These are phyloP conservation scores for Myotis daubentonii DNA, from an alignment of 2,797 vertebrate genomes.

Conservation along the genomic window DNA sequence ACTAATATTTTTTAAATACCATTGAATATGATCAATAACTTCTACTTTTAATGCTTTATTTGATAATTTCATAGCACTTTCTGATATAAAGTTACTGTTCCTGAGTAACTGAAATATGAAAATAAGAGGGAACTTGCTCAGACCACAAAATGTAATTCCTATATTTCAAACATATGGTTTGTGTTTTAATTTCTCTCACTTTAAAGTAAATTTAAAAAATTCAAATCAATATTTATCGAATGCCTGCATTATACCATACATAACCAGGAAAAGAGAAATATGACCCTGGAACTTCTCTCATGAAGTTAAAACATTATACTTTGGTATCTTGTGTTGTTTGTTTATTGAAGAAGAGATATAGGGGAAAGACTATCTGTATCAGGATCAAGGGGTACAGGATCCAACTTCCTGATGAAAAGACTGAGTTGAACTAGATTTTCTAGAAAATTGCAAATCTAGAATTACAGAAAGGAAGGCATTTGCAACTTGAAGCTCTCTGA, in stretches of 20 bases:
- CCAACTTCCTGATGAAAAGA: not conserved
- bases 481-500: not conserved
- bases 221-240: not conserved
- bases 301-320: not conserved
- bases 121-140: not conserved
- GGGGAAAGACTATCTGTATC: rapidly evolving
- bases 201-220: constrained; percentile 19
- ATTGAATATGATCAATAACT: not conserved
- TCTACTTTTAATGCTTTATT: not conserved
- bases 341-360: not conserved
- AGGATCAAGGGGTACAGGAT: not conserved
- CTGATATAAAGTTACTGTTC: not conserved
- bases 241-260: not conserved
- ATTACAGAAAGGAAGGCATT: not conserved
- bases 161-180: not conserved
- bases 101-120: not conserved
- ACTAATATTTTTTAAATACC: constrained; percentile 54
- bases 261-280: not conserved
- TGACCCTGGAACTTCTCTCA: not conserved
- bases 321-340: not conserved
- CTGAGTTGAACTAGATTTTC: not conserved
- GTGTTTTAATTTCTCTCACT: not conserved
- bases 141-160: not conserved
- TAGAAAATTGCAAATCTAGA: not conserved
- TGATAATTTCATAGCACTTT: not conserved